These are phyloP conservation scores for Pseudomugil gertrudae DNA, from an alignment of 2,797 vertebrate genomes.

Conservation along the genomic window DNA sequence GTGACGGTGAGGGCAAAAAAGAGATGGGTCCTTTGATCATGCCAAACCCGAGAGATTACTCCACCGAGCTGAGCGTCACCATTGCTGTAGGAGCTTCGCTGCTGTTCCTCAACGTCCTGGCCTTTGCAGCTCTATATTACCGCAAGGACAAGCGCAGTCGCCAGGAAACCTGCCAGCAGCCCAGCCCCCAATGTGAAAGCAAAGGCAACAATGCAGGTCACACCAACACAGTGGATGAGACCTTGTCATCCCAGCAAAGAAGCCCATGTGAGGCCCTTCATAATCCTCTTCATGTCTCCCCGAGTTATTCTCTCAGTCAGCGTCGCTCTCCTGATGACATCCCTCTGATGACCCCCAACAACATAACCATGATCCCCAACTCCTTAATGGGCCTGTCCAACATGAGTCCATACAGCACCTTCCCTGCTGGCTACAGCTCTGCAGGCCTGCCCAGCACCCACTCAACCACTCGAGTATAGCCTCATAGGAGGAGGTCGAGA, in stretches of 20 bases:
- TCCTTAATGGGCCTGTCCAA: constrained; percentile 96
- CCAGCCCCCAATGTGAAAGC: constrained; percentile 89
- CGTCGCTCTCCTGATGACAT: constrained; percentile 96
- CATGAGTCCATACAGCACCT: constrained; percentile 97
- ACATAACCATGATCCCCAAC: constrained; percentile 98
- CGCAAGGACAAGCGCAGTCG: constrained; percentile 96
- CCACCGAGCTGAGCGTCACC: constrained; percentile 97
- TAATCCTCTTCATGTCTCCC: constrained; percentile 87
- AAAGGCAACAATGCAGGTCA: constrained; percentile 87
- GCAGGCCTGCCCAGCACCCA: constrained; percentile 96
- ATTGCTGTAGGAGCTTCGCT: constrained; percentile 97
- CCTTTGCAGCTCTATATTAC: constrained; percentile 97
- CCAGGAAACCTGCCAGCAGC: constrained; percentile 92
- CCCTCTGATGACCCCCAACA: constrained; percentile 93
- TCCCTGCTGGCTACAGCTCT: constrained; percentile 94
- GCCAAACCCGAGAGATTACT: constrained; percentile 97
- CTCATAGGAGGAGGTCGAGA: constrained; percentile 32
- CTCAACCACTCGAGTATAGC: constrained; percentile 98
- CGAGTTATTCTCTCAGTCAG: constrained; percentile 91
- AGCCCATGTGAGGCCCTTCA: constrained; percentile 89
- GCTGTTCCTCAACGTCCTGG: constrained; percentile 97
- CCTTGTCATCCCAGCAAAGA: constrained; percentile 87
- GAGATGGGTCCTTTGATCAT: constrained; percentile 91
- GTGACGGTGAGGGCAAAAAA: constrained; percentile 79
- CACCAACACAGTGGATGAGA: constrained; percentile 85